Evolutionary conservation across 2,888 invertebrate genomes (phyloP).

Genomic region (Capitulum mitella): DNA sequence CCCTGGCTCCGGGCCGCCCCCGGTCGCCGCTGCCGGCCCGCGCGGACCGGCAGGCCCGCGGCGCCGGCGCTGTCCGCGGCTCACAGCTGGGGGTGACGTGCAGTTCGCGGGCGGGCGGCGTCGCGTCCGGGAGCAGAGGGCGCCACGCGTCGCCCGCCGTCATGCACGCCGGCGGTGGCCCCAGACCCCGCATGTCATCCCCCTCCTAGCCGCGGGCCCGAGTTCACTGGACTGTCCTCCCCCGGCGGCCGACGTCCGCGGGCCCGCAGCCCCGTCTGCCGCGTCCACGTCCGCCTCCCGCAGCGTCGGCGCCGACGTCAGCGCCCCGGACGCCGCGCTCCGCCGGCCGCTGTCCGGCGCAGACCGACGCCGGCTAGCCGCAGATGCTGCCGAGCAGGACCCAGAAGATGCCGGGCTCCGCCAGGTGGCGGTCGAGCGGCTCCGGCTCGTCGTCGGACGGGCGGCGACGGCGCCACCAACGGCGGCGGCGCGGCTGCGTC

Average conservation of each 20-base stretch:
- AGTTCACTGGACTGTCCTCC: not conserved
- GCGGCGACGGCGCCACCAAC: not conserved
- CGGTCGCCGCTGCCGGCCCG: no score
- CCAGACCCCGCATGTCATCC: no score
- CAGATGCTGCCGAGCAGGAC: slow-evolving; percentile 13
- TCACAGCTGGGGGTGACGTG: no score
- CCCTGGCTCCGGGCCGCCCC: no score
- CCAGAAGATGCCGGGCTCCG: not conserved
- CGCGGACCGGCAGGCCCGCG: no score
- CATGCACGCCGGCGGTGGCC: no score
- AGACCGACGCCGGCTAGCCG: not conserved
- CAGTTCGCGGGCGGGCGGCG: no score
- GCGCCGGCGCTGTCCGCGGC: no score
- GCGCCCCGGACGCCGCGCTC: not conserved
- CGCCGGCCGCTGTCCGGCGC: not conserved
- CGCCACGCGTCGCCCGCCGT: no score
- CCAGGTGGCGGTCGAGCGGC: not conserved
- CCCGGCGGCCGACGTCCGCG: not conserved
- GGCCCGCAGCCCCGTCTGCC: not conserved
- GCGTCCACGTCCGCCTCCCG: not conserved
- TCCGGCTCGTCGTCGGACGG: not conserved
- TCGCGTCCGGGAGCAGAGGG: no score
- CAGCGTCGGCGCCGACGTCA: not conserved
- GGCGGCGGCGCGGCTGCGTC: not conserved
- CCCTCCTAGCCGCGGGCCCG: not conserved